Base-by-base conservation (phyloP, 2,113 vertebrate genomes). In the Vidua chalybeata region DNA sequence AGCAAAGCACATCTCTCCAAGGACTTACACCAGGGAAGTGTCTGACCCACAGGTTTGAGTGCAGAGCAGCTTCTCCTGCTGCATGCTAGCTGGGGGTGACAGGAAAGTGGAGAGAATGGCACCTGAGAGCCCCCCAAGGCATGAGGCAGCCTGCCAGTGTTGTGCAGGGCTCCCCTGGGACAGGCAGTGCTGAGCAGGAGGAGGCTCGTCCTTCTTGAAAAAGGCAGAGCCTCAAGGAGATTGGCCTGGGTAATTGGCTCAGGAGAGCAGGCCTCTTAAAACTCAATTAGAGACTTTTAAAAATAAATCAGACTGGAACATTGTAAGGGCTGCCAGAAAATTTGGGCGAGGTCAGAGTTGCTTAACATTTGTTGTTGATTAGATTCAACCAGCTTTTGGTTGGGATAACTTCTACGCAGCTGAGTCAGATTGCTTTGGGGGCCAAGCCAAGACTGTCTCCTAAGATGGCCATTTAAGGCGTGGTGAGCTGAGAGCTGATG, bases 241-340 rank as follows among this genome's bases (percentile, higher is more conserved):
- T 61, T 61, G 80, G 80, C 74, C 89, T 87, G 76, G 37, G 94
- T 94, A 96, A 94, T 68, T 95, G 92, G 94, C 94, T 92, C 93
- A 94, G 94, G 92, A 97, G 88, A 97, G 76, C 64, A 95, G 96
- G 93, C 96, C 90, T 96, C 96, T 94, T 94, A 95, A 97, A 96
- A 96, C 73, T 96, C 96, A 97, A 96, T 97, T 97, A 97, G 96
- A 96, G 80, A 89, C 76, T 96, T 94, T 92, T 92, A 97, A 96
- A 97, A 97, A 97, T 97, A 97, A 97, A 96, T 94, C 80, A 90
- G 92, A 81, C 69, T 94, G 92, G 93, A 96, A 93, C 96, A 93
- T 81, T 79, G 49, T 1, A 8, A 88, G n/a, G 46, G 49, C 92
- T 95, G 96, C 92, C 94, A 95, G 96, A 92, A 95, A 92, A 94